phyloP scores from a whole-genome alignment of 2,888 invertebrate species.

The Branchinecta sandiegonensis region DNA sequence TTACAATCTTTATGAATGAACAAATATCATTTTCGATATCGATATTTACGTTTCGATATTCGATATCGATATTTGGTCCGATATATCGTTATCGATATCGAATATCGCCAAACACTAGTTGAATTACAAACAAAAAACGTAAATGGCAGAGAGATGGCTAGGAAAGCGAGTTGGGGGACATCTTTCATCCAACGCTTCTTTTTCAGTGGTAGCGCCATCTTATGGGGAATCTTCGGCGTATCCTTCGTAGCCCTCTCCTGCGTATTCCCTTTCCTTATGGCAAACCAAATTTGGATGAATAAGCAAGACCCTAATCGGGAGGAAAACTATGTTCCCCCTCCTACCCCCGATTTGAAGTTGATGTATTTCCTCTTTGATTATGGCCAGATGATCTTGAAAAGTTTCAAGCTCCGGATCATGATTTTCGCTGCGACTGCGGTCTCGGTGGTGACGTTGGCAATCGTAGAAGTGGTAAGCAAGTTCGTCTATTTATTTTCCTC shows the following conservation, averaged over 20 bases:
- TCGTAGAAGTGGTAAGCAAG: neutral
- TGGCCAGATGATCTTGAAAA: neutral
- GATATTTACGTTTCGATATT: no score
- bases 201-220: neutral
- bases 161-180: no score
- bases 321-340: neutral
- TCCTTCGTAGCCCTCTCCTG: neutral
- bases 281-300: neutral
- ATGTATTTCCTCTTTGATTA: neutral
- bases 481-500: neutral
- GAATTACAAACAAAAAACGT: no score
- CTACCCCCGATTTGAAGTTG: neutral
- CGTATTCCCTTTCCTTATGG: neutral
- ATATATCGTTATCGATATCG: no score
- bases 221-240: neutral
- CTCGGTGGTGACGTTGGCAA: neutral
- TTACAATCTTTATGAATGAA: no score
- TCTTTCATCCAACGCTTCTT: neutral
- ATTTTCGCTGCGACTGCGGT: neutral
- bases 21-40: no score
- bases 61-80: no score
- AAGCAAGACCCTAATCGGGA: neutral
- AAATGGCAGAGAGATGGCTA: no score
- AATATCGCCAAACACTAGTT: no score
- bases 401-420: neutral